Evolutionary conservation across 2,888 invertebrate species (phyloP).

Genomic region (Pollenia griseotomentosa): DNA sequence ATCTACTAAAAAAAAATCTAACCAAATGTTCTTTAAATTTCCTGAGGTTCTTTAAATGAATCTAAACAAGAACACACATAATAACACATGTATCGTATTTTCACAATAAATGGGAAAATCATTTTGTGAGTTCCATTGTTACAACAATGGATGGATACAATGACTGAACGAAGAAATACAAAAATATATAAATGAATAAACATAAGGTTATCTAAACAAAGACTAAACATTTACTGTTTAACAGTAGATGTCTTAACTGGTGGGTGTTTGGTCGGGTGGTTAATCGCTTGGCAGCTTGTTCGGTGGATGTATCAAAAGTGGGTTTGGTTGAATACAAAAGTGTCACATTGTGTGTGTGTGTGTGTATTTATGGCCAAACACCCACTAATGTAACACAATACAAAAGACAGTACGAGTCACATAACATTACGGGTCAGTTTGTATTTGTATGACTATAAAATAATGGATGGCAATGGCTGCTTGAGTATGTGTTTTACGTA

Average conservation of each 20-base stretch:
- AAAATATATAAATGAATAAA: conserved; percentile 55
- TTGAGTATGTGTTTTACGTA: conserved; percentile 25
- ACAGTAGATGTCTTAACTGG: conserved; percentile 13
- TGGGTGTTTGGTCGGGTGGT: conserved; percentile 45
- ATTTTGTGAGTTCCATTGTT: conserved; percentile 59
- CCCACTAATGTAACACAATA: conserved; percentile 46
- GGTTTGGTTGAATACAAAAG: conserved; percentile 34
- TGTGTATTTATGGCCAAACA: conserved; percentile 46
- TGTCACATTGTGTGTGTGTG: conserved; percentile 18
- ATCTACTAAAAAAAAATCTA: too few relatives aligned
- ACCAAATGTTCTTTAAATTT: not conserved
- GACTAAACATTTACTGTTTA: conserved; percentile 52
- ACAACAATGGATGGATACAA: conserved; percentile 51
- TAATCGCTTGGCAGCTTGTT: not conserved
- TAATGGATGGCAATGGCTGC: conserved; percentile 11
- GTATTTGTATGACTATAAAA: conserved; percentile 28
- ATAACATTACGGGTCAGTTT: conserved; percentile 58
- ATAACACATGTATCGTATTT: conserved; percentile 24
- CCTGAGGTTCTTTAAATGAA: not conserved
- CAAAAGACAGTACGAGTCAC: conserved; percentile 6
- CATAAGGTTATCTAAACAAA: conserved; percentile 65
- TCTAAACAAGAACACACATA: not conserved
- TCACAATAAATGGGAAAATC: conserved; percentile 54
- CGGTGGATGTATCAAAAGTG: conserved; percentile 7
- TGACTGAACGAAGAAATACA: conserved; percentile 23